These are phyloP conservation scores for Monopis laevigella DNA, from an alignment of 2,888 invertebrate genomes.

Conservation along the genomic window DNA sequence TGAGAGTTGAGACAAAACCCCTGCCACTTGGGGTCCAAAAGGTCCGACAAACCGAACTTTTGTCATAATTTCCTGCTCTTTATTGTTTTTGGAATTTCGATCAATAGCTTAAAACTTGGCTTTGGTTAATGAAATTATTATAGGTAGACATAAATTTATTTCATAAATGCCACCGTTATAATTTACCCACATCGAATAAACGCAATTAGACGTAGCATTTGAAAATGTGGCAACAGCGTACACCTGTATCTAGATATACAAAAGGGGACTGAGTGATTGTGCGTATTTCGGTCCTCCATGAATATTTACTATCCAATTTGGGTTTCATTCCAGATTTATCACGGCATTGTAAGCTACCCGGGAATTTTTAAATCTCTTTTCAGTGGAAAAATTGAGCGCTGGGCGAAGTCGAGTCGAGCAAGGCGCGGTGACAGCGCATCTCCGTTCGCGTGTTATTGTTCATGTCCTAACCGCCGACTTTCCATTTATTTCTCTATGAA, in stretches of 20 bases:
- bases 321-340: constrained; percentile 52
- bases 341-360: constrained; percentile 39
- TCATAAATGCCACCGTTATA: not conserved
- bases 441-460: constrained; percentile 53
- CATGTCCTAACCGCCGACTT: constrained; percentile 64
- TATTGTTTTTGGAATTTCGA: not conserved
- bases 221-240: not conserved
- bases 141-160: no score
- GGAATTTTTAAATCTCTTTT: constrained; percentile 50
- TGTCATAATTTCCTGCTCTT: constrained; percentile 1
- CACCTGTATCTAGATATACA: not conserved
- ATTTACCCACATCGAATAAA: no score
- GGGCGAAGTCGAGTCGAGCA: constrained; percentile 28
- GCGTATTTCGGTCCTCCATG: constrained; percentile 4
- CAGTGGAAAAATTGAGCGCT: constrained; percentile 46
- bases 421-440: constrained; percentile 53
- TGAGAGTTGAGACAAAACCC: constrained; percentile 43
- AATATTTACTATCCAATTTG: constrained; percentile 61
- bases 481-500: constrained; percentile 69
- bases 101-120: no score
- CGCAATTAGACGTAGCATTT: not conserved
- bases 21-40: constrained; percentile 19
- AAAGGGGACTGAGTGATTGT: not conserved
- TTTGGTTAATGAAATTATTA: no score
- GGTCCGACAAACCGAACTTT: constrained; percentile 37